phyloP scores from a whole-genome alignment of 2,113 vertebrate genomes.

The Cnemophilus loriae region DNA sequence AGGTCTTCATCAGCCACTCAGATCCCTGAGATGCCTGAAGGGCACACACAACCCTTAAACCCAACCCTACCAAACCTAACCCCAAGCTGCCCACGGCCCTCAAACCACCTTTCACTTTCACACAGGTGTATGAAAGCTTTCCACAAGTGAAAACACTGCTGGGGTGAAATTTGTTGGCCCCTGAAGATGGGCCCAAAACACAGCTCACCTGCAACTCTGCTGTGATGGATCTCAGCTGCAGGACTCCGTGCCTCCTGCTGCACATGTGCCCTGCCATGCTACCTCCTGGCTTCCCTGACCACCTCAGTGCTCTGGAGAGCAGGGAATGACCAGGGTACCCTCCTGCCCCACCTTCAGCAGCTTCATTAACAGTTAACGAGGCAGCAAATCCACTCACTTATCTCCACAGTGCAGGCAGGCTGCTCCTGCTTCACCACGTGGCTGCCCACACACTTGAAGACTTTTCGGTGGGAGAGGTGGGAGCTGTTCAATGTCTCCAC shows the following conservation, averaged over 20 bases:
- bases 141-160: not conserved
- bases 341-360: not conserved
- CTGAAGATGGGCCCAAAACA: not conserved
- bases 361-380: not conserved
- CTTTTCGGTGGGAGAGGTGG: slow-evolving; percentile 65
- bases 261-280: not conserved
- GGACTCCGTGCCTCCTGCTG: not conserved
- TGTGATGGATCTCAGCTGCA: not conserved
- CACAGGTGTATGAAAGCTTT: not conserved
- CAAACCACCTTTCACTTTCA: not conserved
- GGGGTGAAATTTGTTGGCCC: too few relatives aligned
- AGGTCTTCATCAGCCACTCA: not conserved
- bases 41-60: not conserved
- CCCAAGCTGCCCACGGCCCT: not conserved
- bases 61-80: not conserved
- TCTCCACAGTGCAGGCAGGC: slow-evolving; percentile 71
- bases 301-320: not conserved
- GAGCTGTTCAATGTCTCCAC: slow-evolving; percentile 74
- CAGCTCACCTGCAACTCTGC: not conserved
- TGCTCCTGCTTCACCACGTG: slow-evolving; percentile 45
- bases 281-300: not conserved
- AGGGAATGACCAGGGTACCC: not conserved
- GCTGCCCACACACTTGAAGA: slow-evolving; percentile 73
- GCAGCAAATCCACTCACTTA: slow-evolving; percentile 77
- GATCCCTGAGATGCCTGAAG: too few relatives aligned